Evolutionary conservation across 2,113 vertebrate species (phyloP), one percentile per base, ranked within the genome.

Genomic region (Pimephales promelas): DNA sequence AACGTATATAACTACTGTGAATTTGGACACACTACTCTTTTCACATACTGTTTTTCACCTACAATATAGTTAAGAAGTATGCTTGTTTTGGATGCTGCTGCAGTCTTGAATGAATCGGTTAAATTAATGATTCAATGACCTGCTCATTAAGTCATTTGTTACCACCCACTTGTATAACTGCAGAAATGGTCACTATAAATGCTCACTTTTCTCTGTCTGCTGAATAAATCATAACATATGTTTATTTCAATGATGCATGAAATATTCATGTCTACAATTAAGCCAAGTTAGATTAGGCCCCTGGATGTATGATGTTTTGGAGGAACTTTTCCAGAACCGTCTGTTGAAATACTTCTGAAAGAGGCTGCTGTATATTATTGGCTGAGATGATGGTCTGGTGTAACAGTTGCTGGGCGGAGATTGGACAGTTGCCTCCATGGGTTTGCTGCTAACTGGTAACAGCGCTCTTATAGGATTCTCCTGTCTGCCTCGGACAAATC

Each of bases 391-490:
- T 14, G 22, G 54, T 11, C 52, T 3, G 22, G 22, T 77, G 52
- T 77, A 40, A 77, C 54, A 77, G 74, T 77, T 77, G 74, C 74
- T 77, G 74, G 54, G 74, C 10, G 74, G 74, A 77, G 74, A 54
- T 40, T 59, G 34, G 74, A 24, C 31, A 7, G 4, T 77, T 59
- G 74, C 31, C 31, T 57, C 22, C 2, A 13, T 57, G 31, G 74
- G 54, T 59, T 77, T 59, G 54, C 74, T 40, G 54, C 11, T 36
- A 10, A 54, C 54, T 77, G 54, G 74, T 77, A 77, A 59, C 74
- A 59, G 74, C 11, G 3, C 31, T 77, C 52, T 77, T 40, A 77
- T 77, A 77, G 54, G 74, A 40, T 34, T 77, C 22, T 59, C 74
- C 31, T 11, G 22, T 77, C 20, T 77, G 6, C 54, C 11, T 57